Evolutionary conservation across 2,797 vertebrate species (phyloP), one percentile per base, ranked within the genome.

Genomic region (Phalloptychus januarius): DNA sequence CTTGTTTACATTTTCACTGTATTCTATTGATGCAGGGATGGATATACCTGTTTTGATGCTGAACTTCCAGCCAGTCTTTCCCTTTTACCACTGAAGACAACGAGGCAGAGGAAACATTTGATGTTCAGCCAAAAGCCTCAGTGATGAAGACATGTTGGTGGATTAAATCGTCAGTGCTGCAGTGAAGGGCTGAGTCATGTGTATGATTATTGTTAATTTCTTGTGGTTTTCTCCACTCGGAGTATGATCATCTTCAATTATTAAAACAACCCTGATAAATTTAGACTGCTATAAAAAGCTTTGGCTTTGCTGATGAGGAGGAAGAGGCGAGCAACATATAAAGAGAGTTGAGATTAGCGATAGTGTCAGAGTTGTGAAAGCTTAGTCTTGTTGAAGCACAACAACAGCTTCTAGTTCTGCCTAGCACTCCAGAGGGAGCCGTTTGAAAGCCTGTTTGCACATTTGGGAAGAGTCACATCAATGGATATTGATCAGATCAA

Each of bases 101-200:
- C 12, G 3, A 44, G 12, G 20, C 6, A 42, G 23, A 70, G 67
- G 25, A 70, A 44, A 70, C 40, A 70, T 70, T 16, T 70, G 12
- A n/a, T 67, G 20, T 67, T 70, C 40, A 25, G n/a, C 67, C 67
- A 40, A 67, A 67, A 40, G 63, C 20, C 23, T 69, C 5, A n/a
- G 23, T 15, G 36, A 42, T 42, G 38, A 69, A n/a, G 65, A 69
- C 8, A n/a, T 42, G 10, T 23, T 69, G 23, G 10, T 69, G 36
- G 38, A 69, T 69, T 69, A 42, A 69, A 69, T 69, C 38, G 42
- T 38, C 65, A 69, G 38, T 42, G 65, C 65, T 40, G 15, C 36
- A 25, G 65, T 42, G 65, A 11, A 69, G 38, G 23, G 10, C 40
- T 42, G 65, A 69, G 38, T 69, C 38, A 42, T 67, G 36, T 42